Evolutionary conservation across 2,797 vertebrate genomes (phyloP).

Genomic region (Erethizon dorsatum): DNA sequence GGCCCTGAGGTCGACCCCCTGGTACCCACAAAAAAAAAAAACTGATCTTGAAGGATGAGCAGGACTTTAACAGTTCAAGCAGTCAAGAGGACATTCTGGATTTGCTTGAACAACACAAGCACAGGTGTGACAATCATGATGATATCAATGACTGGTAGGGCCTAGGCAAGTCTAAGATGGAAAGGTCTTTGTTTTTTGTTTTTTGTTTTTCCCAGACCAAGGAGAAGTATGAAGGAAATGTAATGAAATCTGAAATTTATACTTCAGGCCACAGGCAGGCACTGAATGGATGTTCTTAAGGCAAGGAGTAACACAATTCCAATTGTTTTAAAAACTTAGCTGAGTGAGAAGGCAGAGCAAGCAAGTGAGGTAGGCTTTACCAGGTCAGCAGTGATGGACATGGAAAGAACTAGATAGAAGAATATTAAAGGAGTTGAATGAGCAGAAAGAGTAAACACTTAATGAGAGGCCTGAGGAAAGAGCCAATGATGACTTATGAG

Average conservation of each 20-base stretch:
- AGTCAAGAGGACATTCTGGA: not conserved
- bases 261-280: not conserved
- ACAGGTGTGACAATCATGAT: not conserved
- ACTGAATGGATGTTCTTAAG: not conserved
- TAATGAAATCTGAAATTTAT: not conserved
- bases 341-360: not conserved
- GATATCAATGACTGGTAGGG: too few species aligned
- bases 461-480: not conserved
- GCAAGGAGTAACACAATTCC: not conserved
- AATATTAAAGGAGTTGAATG: not conserved
- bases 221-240: not conserved
- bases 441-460: not conserved
- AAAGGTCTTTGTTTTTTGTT: not conserved
- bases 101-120: not conserved
- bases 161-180: too few species aligned
- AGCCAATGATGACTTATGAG: not conserved
- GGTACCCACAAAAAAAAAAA: not conserved
- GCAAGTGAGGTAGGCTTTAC: not conserved
- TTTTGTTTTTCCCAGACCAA: not conserved
- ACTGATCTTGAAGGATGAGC: not conserved
- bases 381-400: not conserved
- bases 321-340: not conserved
- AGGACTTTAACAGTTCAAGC: not conserved
- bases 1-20: too few species aligned
- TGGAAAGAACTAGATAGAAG: not conserved